phyloP scores from a whole-genome alignment of 2,888 invertebrate species.

The Drosophila algonquin region DNA sequence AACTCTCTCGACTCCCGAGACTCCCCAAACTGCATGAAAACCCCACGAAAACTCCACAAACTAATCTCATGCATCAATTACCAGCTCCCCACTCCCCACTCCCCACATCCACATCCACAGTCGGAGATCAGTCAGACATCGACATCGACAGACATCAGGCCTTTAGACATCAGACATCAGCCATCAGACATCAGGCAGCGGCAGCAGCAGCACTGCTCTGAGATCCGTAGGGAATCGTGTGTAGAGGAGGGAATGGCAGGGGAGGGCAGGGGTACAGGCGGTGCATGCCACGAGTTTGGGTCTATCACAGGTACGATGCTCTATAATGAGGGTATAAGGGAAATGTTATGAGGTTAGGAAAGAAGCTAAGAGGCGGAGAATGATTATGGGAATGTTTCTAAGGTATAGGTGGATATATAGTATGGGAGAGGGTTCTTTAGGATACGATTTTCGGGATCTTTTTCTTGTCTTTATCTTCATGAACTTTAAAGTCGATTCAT shows the following conservation, averaged over 20 bases:
- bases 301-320: slow-evolving; percentile 12
- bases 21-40: neutral
- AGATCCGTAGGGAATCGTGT: slow-evolving; percentile 72
- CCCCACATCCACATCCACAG: slow-evolving; percentile 11
- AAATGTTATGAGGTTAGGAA: neutral
- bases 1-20: slow-evolving; percentile 25
- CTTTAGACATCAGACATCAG: slow-evolving; percentile 29
- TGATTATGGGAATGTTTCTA: neutral
- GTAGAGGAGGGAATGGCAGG: slow-evolving; percentile 11
- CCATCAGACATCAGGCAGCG: slow-evolving; percentile 24
- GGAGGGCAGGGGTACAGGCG: neutral
- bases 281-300: slow-evolving; percentile 26
- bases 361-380: neutral
- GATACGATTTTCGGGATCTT: neutral
- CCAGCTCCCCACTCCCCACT: slow-evolving; percentile 42
- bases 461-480: neutral
- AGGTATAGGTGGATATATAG: neutral
- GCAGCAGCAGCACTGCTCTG: slow-evolving; percentile 45
- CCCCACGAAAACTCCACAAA: slow-evolving; percentile 17
- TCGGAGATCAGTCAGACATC: slow-evolving; percentile 41
- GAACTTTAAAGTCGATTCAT: neutral
- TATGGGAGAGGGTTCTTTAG: neutral
- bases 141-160: slow-evolving; percentile 9
- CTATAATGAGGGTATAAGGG: slow-evolving; percentile 10
- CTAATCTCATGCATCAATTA: slow-evolving; percentile 80